Percentiles rank a stretch among this genome's conserved stretches.
Evolutionary conservation across 2,797 vertebrate genomes (phyloP).

Genomic region (Champsocephalus gunnari): DNA sequence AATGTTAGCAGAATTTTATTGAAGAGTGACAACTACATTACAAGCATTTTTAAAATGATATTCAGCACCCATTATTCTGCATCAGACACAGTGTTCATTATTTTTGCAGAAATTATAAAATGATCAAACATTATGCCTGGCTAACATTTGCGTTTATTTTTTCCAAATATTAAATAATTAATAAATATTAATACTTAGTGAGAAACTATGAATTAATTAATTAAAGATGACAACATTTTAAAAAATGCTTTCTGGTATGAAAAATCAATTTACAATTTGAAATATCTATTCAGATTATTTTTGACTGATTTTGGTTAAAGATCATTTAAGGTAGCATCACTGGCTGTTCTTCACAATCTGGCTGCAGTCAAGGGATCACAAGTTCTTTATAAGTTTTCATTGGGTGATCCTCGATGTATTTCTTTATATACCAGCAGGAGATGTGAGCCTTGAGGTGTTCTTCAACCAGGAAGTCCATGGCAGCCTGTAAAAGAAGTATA

Average conservation of each 20-base stretch:
- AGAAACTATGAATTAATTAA: no score
- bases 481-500: conserved; percentile 68
- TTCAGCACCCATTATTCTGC: no score
- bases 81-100: no score
- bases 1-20: no score
- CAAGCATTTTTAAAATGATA: no score
- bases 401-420: conserved; percentile 76
- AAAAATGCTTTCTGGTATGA: not conserved
- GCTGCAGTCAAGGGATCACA: conserved; percentile 55
- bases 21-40: no score
- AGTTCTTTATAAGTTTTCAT: conserved; percentile 57
- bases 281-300: no score
- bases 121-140: not conserved
- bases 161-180: conserved; percentile 11
- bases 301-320: not conserved
- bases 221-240: no score
- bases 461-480: conserved; percentile 81
- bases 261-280: not conserved
- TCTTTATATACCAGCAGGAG: conserved; percentile 84
- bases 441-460: conserved; percentile 78
- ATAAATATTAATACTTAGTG: not conserved
- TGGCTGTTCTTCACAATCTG: no score
- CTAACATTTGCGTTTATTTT: not conserved
- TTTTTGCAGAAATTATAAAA: no score
- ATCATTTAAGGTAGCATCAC: conserved; percentile 15